Base-by-base conservation (phyloP, 2,888 invertebrate species). In the Belgica antarctica region DNA sequence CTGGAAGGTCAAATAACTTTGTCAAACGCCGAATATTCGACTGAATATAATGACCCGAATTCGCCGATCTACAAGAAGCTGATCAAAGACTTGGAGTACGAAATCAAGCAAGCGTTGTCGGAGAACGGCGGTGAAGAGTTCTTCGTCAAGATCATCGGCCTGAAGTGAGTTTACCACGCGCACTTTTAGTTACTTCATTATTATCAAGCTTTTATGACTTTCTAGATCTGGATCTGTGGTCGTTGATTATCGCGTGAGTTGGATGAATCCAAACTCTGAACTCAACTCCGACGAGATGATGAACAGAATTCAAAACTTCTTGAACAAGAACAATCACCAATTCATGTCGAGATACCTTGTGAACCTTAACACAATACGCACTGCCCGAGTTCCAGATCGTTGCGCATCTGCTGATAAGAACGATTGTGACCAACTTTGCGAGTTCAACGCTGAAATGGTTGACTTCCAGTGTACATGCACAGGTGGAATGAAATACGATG, bases 401-500 rank as follows among this genome's bases (percentile, higher is more conserved):
- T 92, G 91, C 77, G 83, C 86, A 77, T 83, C 86, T 70, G 86
- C 85, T 72, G 82, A 87, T 72, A 80, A 72, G 27, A 69, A 34
- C 62, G 66, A 82, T 62, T 92, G 91, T 75, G 84, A 88, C 73
- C 82, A 88, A 73, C 81, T 79, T 10, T 92, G 91, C 76, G 79
- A 81, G 68, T 90, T 88, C 75, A 85, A 89, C 76, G 86, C 86
- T 74, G 75, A 76, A 1, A 78, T 80, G 24, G 82, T 87, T 70
- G 83, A 85, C 62, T 90, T 90, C 75, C 78, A 78, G 28, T 92
- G 91, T 76, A 81, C 78, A 1, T 91, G 90, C 76, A 85, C 85
- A 8, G 77, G 79, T 41, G 84, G 84, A 28, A 78, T 81, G 75
- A 80, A 82, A 27, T 85, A 85, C 72, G 73, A 78, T 41, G 74